These are phyloP conservation scores for Porites cylindrica DNA, from an alignment of 92 coral and sea anemone species.

Conservation along the genomic window DNA sequence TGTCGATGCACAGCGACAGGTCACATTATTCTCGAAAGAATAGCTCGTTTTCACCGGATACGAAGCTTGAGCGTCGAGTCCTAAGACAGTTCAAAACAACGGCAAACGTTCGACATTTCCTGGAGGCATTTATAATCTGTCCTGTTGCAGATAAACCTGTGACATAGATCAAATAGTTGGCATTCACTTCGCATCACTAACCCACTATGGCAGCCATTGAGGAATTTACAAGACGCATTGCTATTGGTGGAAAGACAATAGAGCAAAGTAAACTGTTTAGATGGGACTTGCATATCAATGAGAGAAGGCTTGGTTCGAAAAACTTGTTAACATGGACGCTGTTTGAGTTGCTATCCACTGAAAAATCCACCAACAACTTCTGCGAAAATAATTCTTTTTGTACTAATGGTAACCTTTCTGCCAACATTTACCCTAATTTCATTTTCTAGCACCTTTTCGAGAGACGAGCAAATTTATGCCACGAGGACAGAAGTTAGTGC, in stretches of 20 bases:
- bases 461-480: not conserved
- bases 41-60: not conserved
- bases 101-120: conserved; percentile 17
- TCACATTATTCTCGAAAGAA: conserved; percentile 29
- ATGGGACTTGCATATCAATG: conserved; percentile 22
- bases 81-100: conserved; percentile 17
- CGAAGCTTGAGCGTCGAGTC: conserved; percentile 13
- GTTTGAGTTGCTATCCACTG: conserved; percentile 2
- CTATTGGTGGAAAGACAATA: conserved; percentile 43
- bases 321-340: not conserved
- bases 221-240: conserved; percentile 32
- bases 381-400: not conserved
- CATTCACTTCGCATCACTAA: conserved; percentile 45
- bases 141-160: conserved; percentile 12
- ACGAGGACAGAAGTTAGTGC: not conserved
- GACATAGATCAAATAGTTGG: conserved; percentile 43
- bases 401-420: not conserved
- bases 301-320: not conserved
- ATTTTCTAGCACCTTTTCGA: not conserved
- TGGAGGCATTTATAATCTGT: conserved; percentile 25
- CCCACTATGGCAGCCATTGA: conserved; percentile 49
- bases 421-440: not conserved
- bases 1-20: conserved; percentile 21
- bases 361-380: not conserved
- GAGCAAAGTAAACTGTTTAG: conserved; percentile 23